These are phyloP conservation scores for Callaeas wilsoni DNA, from an alignment of 2,113 vertebrate species.

Conservation along the genomic window DNA sequence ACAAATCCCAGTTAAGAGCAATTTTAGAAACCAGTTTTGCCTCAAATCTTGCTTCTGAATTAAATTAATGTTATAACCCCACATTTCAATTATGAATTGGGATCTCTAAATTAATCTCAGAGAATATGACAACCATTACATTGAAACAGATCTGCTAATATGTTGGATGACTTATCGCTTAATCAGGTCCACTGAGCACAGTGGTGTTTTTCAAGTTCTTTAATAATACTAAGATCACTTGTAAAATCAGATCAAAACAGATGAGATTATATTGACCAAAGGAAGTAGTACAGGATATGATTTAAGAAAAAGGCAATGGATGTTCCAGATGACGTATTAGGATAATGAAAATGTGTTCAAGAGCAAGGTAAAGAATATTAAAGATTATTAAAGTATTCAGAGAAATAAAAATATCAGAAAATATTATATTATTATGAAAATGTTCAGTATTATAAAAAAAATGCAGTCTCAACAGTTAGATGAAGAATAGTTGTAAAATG, in stretches of 20 bases:
- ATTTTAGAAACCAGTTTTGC: neutral
- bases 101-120: neutral
- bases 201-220: neutral
- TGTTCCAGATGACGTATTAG: neutral
- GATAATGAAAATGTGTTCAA: neutral
- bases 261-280: neutral
- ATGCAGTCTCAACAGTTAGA: neutral
- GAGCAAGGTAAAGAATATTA: neutral
- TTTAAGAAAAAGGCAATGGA: neutral
- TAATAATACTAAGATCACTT: neutral
- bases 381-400: neutral
- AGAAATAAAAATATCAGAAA: neutral
- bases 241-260: neutral
- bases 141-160: neutral
- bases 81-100: neutral
- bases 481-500: neutral
- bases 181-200: neutral
- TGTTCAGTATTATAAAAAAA: neutral
- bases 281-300: neutral
- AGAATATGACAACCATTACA: neutral
- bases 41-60: neutral
- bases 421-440: neutral
- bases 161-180: neutral
- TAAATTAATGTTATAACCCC: neutral
- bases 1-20: neutral